Conservation (phyloP, 2,113 vertebrate genomes). For the Paramisgurnus dabryanus region DNA sequence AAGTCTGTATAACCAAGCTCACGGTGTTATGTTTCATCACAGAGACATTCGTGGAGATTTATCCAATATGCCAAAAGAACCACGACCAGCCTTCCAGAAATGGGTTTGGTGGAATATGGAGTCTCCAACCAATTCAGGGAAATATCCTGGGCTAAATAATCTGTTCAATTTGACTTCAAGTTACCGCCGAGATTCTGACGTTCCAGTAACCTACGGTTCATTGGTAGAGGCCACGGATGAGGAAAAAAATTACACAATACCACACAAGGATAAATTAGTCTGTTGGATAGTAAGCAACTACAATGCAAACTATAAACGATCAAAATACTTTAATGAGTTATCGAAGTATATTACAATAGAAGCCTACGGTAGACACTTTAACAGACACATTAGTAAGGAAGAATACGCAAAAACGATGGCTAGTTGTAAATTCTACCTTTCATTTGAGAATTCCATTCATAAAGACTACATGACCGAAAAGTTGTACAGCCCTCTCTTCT, state of each 20-base stretch:
- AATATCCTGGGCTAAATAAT: not conserved
- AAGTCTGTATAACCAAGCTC: not conserved
- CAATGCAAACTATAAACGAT: constrained; percentile 77
- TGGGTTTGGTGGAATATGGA: constrained; percentile 54
- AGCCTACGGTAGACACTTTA: constrained; percentile 78
- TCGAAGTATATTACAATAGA: constrained; percentile 80
- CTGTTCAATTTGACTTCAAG: constrained; percentile 45
- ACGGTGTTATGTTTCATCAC: constrained; percentile 29
- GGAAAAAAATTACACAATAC: constrained; percentile 40
- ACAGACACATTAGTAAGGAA: constrained; percentile 75
- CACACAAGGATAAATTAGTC: constrained; percentile 79
- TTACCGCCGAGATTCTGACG: constrained; percentile 41
- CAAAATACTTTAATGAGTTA: constrained; percentile 81
- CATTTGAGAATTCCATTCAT: constrained; percentile 86
- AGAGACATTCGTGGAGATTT: constrained; percentile 29
- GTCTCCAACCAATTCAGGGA: constrained; percentile 28
- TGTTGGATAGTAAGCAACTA: constrained; percentile 87
- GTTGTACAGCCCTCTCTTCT: constrained; percentile 77
- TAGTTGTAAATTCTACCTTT: constrained; percentile 84
- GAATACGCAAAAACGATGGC: constrained; percentile 78
- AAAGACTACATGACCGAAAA: constrained; percentile 89
- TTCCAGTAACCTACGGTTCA: constrained; percentile 21
- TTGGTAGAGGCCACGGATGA: not conserved
- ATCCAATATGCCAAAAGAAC: not conserved
- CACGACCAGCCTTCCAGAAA: constrained; percentile 26